Conservation (phyloP, 2,797 vertebrate species). For the Astyanax mexicanus region DNA sequence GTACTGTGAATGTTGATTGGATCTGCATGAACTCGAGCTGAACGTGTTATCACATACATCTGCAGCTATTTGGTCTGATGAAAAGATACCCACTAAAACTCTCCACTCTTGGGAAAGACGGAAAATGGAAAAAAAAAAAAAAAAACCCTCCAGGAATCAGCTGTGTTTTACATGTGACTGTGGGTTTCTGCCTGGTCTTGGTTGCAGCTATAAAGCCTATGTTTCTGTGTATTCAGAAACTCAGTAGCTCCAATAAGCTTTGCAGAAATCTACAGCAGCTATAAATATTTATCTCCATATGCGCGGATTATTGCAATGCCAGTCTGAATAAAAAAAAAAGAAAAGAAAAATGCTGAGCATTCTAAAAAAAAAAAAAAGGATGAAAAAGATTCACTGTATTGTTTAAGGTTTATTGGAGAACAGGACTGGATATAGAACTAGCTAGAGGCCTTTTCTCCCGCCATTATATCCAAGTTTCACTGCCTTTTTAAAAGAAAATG, state of each 20-base stretch:
- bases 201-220: background rate
- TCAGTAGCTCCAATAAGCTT: background rate
- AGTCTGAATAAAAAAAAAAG: no score
- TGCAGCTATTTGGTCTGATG: constrained; percentile 1
- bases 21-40: background rate
- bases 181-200: background rate
- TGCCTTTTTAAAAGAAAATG: no score
- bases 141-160: background rate
- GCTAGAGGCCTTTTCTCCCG: background rate
- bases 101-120: constrained; percentile 8
- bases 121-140: background rate
- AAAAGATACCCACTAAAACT: constrained; percentile 3
- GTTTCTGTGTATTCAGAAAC: background rate
- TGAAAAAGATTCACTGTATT: background rate
- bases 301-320: constrained; percentile 3
- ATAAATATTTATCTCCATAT: constrained; percentile 8
- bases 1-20: background rate
- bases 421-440: background rate
- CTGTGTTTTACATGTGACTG: background rate
- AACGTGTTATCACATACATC: background rate
- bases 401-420: background rate
- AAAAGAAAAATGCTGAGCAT: background rate
- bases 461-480: background rate
- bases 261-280: background rate
- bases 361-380: background rate